Evolutionary conservation across 1,140 invertebrate genomes (phyloP), one percentile per base, ranked within the genome.

Genomic region (Camponotus vicinus): DNA sequence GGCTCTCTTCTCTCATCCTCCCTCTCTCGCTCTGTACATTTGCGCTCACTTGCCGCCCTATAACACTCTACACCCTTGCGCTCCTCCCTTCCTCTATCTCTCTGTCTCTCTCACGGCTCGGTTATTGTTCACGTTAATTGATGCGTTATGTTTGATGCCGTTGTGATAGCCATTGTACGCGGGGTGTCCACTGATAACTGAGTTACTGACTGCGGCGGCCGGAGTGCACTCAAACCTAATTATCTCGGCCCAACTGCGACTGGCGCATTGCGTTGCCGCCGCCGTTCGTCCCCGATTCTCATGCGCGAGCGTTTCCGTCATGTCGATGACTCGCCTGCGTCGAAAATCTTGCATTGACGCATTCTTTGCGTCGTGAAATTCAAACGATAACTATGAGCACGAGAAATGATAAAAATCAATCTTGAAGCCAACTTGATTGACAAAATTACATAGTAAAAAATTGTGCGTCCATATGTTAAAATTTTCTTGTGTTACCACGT

Each of bases 61-160:
- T 34, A 80, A 70, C 69, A 49, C 79, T 34, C 82, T 85, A 69
- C 73, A 84, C 63, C 75, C 71, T 84, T 77, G 71, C 85, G 21
- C 85, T 18, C 40, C 85, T 61, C 18, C 42, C 42, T 49, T 78
- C 71, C 75, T 79, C 52, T 64, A 85, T 76, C 86, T 83, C 85
- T 63, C 52, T 64, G 85, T 76, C 86, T 83, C 82, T 57, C 85
- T 45, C 85, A 63, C 61, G 57, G 90, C 91, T 90, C 89, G 93
- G 93, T 95, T 94, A 95, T 95, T 95, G 95, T 95, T 95, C 95
- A 94, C 93, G 94, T 95, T 95, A 95, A 95, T 95, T 95, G 95
- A 95, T 95, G 94, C 95, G 95, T 95, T 95, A 95, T 95, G 95
- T 95, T 95, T 95, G 94, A 95, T 95, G 95, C 95, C 94, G 95